Percentiles rank a stretch among this genome's conserved stretches.
Evolutionary conservation across 2,888 invertebrate species (phyloP).

Genomic region (Cheilosia scutellata): DNA sequence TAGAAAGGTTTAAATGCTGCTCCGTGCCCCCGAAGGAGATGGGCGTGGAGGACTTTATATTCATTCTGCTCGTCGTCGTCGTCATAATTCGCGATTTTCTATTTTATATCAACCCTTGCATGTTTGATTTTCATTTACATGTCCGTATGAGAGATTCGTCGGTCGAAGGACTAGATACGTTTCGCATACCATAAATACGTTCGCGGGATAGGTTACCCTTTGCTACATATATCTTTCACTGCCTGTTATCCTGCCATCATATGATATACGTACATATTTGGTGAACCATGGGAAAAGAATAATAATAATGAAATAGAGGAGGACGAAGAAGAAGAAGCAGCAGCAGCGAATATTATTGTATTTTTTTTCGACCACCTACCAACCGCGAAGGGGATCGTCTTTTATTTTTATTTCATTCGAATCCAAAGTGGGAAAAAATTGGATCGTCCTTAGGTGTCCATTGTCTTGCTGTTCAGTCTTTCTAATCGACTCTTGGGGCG

Average conservation of each 20-base stretch:
- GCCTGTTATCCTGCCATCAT: slow-evolving; percentile 71
- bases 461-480: slow-evolving; percentile 82
- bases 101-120: slow-evolving; percentile 82
- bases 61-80: slow-evolving; percentile 64
- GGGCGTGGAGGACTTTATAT: slow-evolving; percentile 73
- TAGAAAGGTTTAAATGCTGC: slow-evolving; percentile 53
- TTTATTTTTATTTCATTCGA: slow-evolving; percentile 76
- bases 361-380: slow-evolving; percentile 77
- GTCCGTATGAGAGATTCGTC: slow-evolving; percentile 76
- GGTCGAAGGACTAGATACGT: slow-evolving; percentile 51
- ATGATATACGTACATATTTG: slow-evolving; percentile 73
- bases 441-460: slow-evolving; percentile 77
- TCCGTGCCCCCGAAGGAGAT: slow-evolving; percentile 56
- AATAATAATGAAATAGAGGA: slow-evolving; percentile 44
- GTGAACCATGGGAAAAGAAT: slow-evolving; percentile 46
- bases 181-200: slow-evolving; percentile 42
- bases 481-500: slow-evolving; percentile 80
- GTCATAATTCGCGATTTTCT: slow-evolving; percentile 80
- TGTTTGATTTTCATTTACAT: slow-evolving; percentile 84
- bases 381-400: slow-evolving; percentile 62
- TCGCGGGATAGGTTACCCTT: slow-evolving; percentile 58
- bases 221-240: slow-evolving; percentile 54
- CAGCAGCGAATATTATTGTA: slow-evolving; percentile 70
- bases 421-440: slow-evolving; percentile 75
- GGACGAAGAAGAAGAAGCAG: slow-evolving; percentile 23